Evolutionary conservation across 1,140 invertebrate genomes (phyloP), one percentile per base, ranked within the genome.

Genomic region (Apocrypta bakeri): DNA sequence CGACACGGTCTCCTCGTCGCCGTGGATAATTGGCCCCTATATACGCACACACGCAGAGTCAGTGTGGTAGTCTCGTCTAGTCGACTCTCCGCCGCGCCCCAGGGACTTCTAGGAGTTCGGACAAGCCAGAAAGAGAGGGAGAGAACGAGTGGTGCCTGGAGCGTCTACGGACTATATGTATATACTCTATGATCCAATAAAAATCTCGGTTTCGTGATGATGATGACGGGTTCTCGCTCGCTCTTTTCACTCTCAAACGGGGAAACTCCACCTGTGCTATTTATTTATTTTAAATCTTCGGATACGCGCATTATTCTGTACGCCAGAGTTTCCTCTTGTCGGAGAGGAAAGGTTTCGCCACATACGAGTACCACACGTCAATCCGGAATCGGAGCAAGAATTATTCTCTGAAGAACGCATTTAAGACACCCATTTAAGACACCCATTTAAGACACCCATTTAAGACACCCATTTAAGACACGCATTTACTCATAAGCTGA

Each of bases 61-160:
- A 37, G 21, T 56, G n/a, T 56, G 21, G 33, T 56, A 56, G 84
- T 87, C 81, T 88, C 85, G 79, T 87, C 85, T 85, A 88, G 90
- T 88, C 89, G 88, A 86, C 81, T 86, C 73, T 42, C 11, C 56
- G 68, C 27, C 69, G 72, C 40, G 89, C 90, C 89, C 88, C 87
- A 88, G 89, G 89, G 89, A 89, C 89, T 91, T 91, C 89, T 91
- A 90, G 87, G 87, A 90, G 90, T 90, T 87, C 87, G 84, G 63
- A 66, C 63, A 29, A 11, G 63, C 24, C 63, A 17, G 3, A 9
- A 11, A 66, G 24, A 40, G 31, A 29, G 7, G 1, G 69, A 37
- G 17, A 33, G 68, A 31, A 7, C 17, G 27, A 31, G 24, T 24
- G 33, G 42, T 86, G 72, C 86, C 87, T 69, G 74, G 71, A 87